Conservation (phyloP, 2,797 vertebrate genomes). For the Cephalopachus bancanus region DNA sequence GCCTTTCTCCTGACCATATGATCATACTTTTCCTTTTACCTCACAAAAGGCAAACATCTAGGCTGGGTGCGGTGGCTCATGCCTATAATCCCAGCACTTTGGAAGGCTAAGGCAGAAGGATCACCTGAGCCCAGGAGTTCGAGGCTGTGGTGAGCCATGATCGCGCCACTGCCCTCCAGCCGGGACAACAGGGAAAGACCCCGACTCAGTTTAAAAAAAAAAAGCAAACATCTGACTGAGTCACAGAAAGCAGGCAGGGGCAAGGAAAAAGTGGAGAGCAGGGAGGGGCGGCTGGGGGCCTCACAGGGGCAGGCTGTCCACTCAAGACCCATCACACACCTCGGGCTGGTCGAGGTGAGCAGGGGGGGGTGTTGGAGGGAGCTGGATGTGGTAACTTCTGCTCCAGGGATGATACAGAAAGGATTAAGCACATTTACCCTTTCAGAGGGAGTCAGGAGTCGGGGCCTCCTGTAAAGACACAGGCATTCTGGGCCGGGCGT, state of each 20-base stretch:
- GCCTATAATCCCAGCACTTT: too few species aligned
- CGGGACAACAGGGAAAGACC: too few species aligned
- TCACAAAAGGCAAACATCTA: neutral
- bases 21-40: neutral
- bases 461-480: neutral
- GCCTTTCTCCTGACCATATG: neutral
- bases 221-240: neutral
- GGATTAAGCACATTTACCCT: neutral
- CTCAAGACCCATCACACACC: neutral
- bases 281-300: neutral
- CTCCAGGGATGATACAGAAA: neutral
- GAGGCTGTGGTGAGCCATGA: too few species aligned
- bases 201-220: too few species aligned
- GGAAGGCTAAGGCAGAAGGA: too few species aligned
- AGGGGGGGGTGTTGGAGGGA: neutral
- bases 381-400: neutral
- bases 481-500: neutral
- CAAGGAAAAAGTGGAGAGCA: fast-evolving
- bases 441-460: neutral
- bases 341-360: neutral
- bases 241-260: neutral
- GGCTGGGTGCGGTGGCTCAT: too few species aligned
- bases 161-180: too few species aligned
- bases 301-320: neutral
- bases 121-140: too few species aligned